These are phyloP conservation scores for Anaspis maculata DNA, from an alignment of 2,888 invertebrate genomes.

Conservation along the genomic window DNA sequence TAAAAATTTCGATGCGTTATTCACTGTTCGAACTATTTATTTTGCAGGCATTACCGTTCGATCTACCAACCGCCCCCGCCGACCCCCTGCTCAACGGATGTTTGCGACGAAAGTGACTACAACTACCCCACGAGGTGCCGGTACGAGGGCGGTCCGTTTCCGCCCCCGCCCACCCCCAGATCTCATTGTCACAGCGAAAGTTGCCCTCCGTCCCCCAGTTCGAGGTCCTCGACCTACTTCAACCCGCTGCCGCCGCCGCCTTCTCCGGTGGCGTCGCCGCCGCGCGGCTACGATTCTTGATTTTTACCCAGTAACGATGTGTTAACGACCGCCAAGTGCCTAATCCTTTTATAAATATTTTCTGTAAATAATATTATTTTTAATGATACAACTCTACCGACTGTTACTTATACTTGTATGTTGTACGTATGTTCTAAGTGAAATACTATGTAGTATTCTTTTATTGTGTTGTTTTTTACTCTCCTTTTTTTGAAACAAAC, in stretches of 20 bases:
- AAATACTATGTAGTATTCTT: too few relatives aligned
- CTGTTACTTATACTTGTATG: too few relatives aligned
- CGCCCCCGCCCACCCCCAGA: slow-evolving; percentile 68
- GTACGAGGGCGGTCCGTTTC: slow-evolving; percentile 61
- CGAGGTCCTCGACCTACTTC: slow-evolving; percentile 69
- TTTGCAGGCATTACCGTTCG: slow-evolving; percentile 36
- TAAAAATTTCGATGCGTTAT: too few relatives aligned
- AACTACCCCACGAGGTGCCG: slow-evolving; percentile 56
- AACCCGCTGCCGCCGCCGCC: slow-evolving; percentile 80
- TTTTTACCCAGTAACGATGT: too few relatives aligned
- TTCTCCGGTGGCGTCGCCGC: slow-evolving; percentile 62
- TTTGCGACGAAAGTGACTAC: slow-evolving; percentile 82
- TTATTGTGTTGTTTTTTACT: too few relatives aligned
- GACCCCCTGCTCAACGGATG: slow-evolving; percentile 90
- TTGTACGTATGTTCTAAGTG: too few relatives aligned
- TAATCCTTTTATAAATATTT: neutral
- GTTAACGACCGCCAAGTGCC: neutral
- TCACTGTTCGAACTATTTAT: too few relatives aligned
- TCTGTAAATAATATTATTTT: too few relatives aligned
- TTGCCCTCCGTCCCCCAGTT: slow-evolving; percentile 60
- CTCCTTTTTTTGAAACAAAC: too few relatives aligned
- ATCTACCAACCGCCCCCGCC: slow-evolving; percentile 86
- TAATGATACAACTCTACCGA: too few relatives aligned
- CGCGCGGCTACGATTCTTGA: slow-evolving; percentile 42
- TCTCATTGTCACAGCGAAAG: slow-evolving; percentile 68